phyloP scores from a whole-genome alignment of 2,797 vertebrate species.

The Ateles fusciceps region DNA sequence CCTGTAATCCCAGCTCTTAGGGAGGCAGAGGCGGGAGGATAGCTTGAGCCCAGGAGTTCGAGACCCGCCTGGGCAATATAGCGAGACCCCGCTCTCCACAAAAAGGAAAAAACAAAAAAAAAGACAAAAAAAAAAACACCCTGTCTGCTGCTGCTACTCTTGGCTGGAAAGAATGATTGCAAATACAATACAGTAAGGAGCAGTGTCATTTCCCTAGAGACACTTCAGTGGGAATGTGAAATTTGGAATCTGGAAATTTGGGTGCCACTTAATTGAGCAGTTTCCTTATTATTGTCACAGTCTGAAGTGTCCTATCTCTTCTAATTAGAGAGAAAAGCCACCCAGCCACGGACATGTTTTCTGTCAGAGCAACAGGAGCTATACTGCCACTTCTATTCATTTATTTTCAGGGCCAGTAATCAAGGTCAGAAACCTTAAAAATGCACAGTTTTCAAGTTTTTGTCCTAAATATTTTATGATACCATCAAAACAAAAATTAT shows the following conservation, averaged over 20 bases:
- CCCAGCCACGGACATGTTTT: neutral
- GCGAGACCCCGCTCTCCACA: too few relatives aligned
- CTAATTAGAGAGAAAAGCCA: neutral
- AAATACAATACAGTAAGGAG: accelerated
- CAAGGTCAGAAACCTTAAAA: neutral
- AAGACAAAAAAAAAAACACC: neutral
- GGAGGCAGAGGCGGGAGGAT: too few relatives aligned
- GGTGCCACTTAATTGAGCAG: neutral
- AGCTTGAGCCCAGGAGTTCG: too few relatives aligned
- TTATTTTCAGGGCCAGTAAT: neutral
- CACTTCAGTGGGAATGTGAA: neutral
- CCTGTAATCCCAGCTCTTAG: too few relatives aligned
- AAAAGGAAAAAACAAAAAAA: too few relatives aligned
- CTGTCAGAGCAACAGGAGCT: neutral
- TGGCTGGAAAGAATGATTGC: neutral
- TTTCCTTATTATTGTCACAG: neutral
- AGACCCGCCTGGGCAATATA: too few relatives aligned
- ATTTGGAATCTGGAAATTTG: neutral
- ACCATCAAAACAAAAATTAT: neutral
- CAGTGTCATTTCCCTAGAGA: neutral
- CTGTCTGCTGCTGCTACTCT: too few relatives aligned
- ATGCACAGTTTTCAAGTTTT: neutral
- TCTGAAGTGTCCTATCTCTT: neutral
- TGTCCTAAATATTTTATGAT: neutral
- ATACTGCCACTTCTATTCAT: neutral